Percentiles rank a stretch among this genome's conserved stretches.
phyloP scores from a whole-genome alignment of 2,113 vertebrate species.

The Ia io region DNA sequence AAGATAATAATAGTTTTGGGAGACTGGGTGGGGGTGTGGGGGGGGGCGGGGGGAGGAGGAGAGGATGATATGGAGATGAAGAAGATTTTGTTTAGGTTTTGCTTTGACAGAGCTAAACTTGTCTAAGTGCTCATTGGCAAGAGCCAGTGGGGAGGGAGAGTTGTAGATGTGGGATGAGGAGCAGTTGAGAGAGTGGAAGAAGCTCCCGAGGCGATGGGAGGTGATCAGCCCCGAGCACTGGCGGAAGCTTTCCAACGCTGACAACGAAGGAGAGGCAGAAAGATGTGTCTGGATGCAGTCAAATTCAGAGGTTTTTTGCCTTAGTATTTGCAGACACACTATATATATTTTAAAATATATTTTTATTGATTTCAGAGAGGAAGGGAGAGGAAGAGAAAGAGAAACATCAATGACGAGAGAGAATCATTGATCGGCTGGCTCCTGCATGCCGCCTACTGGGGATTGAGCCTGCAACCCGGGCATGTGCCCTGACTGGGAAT shows the following conservation, averaged over 20 bases:
- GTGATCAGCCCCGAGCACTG: too few relatives aligned
- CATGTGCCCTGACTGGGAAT: too few relatives aligned
- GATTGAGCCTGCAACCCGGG: too few relatives aligned
- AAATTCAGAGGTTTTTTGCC: neutral
- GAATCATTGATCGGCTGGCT: too few relatives aligned
- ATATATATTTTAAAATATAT: neutral
- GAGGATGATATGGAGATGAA: neutral
- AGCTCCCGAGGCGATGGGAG: neutral
- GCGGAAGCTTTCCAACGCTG: neutral
- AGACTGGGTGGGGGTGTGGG: neutral
- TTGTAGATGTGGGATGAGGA: neutral
- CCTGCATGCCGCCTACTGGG: too few relatives aligned
- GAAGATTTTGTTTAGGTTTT: neutral
- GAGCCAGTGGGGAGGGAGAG: neutral
- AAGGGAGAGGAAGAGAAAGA: too few relatives aligned
- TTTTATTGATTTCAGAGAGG: too few relatives aligned
- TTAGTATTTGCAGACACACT: neutral
- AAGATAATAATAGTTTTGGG: neutral
- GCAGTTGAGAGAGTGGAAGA: neutral
- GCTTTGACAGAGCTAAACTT: neutral
- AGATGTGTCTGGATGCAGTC: rapidly evolving
- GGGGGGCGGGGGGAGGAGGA: neutral
- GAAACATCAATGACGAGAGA: too few relatives aligned
- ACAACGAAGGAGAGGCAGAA: neutral
- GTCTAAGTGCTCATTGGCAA: neutral